Base-by-base conservation (phyloP, 2,888 invertebrate genomes). In the Leptarthrus brevirostris region DNA sequence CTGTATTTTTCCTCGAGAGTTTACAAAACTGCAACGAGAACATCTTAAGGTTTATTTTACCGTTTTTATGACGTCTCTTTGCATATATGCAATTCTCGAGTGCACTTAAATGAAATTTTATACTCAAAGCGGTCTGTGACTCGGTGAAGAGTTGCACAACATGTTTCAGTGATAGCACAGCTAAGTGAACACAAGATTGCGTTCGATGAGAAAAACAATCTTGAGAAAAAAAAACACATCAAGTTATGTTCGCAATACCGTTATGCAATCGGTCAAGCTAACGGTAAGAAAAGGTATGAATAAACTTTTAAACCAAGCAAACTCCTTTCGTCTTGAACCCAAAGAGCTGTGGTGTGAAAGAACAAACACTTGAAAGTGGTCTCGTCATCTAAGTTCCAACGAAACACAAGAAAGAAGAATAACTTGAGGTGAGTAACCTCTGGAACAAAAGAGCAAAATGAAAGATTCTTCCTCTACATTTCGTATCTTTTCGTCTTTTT, bases 241-340 rank as follows among this genome's bases (percentile, higher is more conserved):
- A n/a, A n/a, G n/a, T 49, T 16, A 3, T 10, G 3, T 53, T 53
- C 8, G 22, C 49, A 66, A 26, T 66, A 66, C 66, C 66, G 66
- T 66, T 66, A 49, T 66, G 26, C 66, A 66, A 66, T 66, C 66
- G 66, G 66, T 66, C 66, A 66, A 66, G 30, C 12, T 66, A 66
- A 66, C 66, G 66, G 66, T 66, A 47, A 34, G 34, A 36, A 18
- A 58, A 26, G 58, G 30, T 30, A 30, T 30, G 30, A 30, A 30
- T 30, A 8, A 30, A 30, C 30, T 30, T 30, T 30, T 3, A 30
- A 30, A 30, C 4, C 8, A 30, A 30, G 8, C 30, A 8, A 30
- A 30, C 30, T 3, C 30, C 30, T 30, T 8, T 5, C 3, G 4
- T 30, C 30, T 30, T 3, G 30, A 30, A 30, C 4, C 30, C 30